phyloP scores from a whole-genome alignment of 2,797 vertebrate genomes.

The Karalla daura region DNA sequence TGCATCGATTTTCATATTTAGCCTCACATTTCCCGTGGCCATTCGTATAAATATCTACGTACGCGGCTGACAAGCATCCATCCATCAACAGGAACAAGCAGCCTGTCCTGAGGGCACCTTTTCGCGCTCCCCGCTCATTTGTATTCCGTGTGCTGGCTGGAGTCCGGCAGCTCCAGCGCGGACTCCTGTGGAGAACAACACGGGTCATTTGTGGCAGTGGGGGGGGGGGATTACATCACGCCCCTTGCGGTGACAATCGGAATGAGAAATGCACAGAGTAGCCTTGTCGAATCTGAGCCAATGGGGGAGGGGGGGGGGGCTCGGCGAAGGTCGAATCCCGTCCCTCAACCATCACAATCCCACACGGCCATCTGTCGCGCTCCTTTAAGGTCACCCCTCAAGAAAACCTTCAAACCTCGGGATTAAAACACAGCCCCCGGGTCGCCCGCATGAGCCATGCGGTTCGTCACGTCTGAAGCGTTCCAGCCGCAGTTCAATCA shows the following conservation, averaged over 20 bases:
- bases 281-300: constrained; percentile 23
- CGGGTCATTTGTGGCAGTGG: constrained; percentile 10
- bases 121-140: constrained; percentile 14
- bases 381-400: constrained; percentile 16
- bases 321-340: constrained; percentile 45
- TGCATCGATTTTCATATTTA: constrained; percentile 25
- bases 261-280: constrained; percentile 17
- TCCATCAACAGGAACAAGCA: constrained; percentile 38
- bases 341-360: constrained; percentile 49
- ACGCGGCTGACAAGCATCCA: constrained; percentile 16
- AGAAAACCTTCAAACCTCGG: constrained; percentile 32
- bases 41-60: neutral
- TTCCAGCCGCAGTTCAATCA: constrained; percentile 17
- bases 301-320: too few relatives aligned
- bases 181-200: constrained; percentile 14
- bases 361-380: constrained; percentile 58
- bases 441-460: constrained; percentile 34
- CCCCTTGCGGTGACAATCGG: constrained; percentile 23
- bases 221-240: too few relatives aligned
- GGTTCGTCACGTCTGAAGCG: constrained; percentile 15
- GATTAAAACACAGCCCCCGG: constrained; percentile 13
- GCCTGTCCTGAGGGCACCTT: constrained; percentile 16
- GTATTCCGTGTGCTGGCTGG: constrained; percentile 17
- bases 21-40: constrained; percentile 16
- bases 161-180: too few relatives aligned